Base-by-base conservation (phyloP, 2,113 vertebrate genomes). In the Hylia prasina region DNA sequence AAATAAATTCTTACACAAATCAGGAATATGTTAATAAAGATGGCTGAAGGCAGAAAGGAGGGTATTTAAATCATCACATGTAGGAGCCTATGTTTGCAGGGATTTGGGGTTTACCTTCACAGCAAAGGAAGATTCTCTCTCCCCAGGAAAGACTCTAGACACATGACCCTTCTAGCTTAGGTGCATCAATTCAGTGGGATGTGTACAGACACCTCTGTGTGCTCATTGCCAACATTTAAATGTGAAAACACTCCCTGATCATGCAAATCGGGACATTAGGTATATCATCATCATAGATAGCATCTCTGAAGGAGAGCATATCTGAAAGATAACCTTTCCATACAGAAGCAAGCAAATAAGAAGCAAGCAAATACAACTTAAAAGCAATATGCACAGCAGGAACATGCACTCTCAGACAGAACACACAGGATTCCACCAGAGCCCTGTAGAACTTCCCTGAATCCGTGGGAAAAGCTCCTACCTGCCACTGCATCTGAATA, bases 1-100 rank as follows among this genome's bases (percentile, higher is more conserved):
- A 95, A 95, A 87, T 60, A 78, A 81, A 91, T 87, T 81, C 84
- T 61, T 82, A 87, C 12, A 80, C 58, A 84, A 84, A 87, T 73
- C 47, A 94, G 50, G 39, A 89, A 84, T 42, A 81, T 45, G 60
- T 66, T 93, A 89, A 89, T 48, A 89, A 87, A 81, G 25, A 87
- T 31, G 39, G 64, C 50, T 78, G 54, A 87, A 87, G 77, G 81
- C 69, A 84, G 81, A 89, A 93, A 66, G 50, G 37, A 94, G 11
- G 45, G 40, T 91, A 87, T 89, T 77, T 58, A 81, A 87, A 91
- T 69, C 6, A 72, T 30, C 50, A 37, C 17, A 22, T 57, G 73
- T 31, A 53, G 25, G n/a, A 57, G 40, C 15, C 37, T 65, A 1
- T 12, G 10, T 56, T 44, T 73, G n/a, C 37, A 87, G 14, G 27